Evolutionary conservation across 2,888 invertebrate genomes (phyloP).

Genomic region (Ennomos erosarius): DNA sequence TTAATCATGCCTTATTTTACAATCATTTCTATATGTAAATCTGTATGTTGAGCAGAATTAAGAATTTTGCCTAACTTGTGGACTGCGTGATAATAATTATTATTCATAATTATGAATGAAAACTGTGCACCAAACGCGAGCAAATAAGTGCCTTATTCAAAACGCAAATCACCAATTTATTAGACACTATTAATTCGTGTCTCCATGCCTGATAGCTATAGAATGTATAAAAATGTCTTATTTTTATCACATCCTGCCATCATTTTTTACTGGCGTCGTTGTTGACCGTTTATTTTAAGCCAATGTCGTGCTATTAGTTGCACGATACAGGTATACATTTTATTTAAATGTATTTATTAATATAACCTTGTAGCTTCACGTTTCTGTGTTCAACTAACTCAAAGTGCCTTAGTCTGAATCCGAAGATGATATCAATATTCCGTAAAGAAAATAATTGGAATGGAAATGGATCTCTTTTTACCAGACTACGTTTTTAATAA

Average conservation of each 20-base stretch:
- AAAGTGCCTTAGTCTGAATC: constrained; percentile 7
- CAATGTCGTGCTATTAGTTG: constrained; percentile 45
- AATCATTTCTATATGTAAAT: too few relatives aligned
- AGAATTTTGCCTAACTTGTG: too few relatives aligned
- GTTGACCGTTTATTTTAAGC: constrained; percentile 49
- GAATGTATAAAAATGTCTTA: constrained; percentile 40
- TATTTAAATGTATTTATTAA: constrained; percentile 19
- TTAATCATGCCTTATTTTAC: too few relatives aligned
- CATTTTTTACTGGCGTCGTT: constrained; percentile 46
- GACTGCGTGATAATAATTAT: too few relatives aligned
- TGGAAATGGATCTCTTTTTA: neutral
- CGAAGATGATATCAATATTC: neutral
- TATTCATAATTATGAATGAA: too few relatives aligned
- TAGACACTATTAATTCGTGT: constrained; percentile 33
- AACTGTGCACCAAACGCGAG: too few relatives aligned
- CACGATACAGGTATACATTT: constrained; percentile 37
- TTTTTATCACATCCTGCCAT: constrained; percentile 58
- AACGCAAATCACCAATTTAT: constrained; percentile 11
- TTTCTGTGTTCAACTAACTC: constrained; percentile 2
- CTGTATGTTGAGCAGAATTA: too few relatives aligned
- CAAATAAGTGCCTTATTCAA: too few relatives aligned
- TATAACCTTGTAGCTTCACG: constrained; percentile 23
- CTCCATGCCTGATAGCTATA: constrained; percentile 48
- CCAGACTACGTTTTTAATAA: too few relatives aligned
- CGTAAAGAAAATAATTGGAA: too few relatives aligned